Percentiles rank a stretch among this genome's conserved stretches.
Evolutionary conservation across 2,888 invertebrate species (phyloP).

Genomic region (Cephus pulcher): DNA sequence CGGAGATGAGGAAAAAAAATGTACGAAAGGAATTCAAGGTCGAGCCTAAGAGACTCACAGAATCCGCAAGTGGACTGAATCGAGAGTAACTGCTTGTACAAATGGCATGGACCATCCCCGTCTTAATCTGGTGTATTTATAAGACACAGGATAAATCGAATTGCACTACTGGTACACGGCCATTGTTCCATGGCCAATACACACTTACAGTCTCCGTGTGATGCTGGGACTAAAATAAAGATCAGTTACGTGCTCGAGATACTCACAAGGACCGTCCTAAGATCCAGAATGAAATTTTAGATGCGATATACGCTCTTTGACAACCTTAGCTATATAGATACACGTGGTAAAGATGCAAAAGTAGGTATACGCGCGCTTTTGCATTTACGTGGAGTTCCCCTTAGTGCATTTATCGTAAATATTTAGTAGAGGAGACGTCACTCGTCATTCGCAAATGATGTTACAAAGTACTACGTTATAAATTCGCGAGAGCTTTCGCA

Average conservation of each 20-base stretch:
- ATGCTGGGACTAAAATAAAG: neutral
- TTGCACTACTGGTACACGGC: neutral
- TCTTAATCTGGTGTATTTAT: neutral
- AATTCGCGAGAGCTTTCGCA: constrained; percentile 45
- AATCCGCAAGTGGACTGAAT: neutral
- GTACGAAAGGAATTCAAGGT: neutral
- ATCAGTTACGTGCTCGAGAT: neutral
- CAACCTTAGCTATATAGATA: too few species aligned
- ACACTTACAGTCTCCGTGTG: neutral
- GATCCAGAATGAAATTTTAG: neutral
- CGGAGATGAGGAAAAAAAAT: neutral
- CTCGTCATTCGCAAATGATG: constrained; percentile 44
- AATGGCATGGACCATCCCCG: neutral
- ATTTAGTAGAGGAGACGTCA: constrained; percentile 26
- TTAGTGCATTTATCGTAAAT: neutral
- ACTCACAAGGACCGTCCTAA: neutral
- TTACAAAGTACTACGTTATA: constrained; percentile 47
- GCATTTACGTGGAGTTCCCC: neutral
- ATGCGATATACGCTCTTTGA: too few species aligned
- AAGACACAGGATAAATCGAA: neutral
- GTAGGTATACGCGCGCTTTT: neutral
- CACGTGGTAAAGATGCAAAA: too few species aligned
- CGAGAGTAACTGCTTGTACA: neutral
- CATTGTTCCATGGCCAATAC: neutral
- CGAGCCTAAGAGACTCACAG: neutral